Base-by-base conservation (phyloP, 2,888 invertebrate species). In the Euplagia quadripunctaria region DNA sequence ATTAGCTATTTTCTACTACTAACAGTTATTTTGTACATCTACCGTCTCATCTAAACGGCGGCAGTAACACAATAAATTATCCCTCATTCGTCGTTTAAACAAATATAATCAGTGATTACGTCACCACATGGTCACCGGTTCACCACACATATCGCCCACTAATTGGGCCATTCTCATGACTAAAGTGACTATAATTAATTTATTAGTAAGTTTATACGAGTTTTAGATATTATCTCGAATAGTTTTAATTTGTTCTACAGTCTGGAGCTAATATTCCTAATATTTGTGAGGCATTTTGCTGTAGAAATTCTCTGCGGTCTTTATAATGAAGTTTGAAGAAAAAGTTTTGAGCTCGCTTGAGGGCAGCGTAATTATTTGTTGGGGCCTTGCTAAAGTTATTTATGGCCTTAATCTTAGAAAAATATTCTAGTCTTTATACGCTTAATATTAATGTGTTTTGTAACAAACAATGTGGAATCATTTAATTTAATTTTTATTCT, bases 181-280 rank as follows among this genome's bases (percentile, higher is more conserved):
- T 87, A 90, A 91, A 87, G 89, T 92, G 88, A 85, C 86, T 83
- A 87, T 91, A 92, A 93, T 92, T 91, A 92, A 94, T 94, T 93
- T 90, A 93, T 93, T 91, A 87, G 75, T 76, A 72, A 74, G 74
- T 79, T 64, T 75, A 79, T 77, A 64, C 67, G 72, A 73, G 70
- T 61, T 72, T 79, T 84, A 87, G 94, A 94, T 94, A 83, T 75
- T 91, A 94, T 94, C 93, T 84, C 46, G 82, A 91, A 94, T 94
- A 91, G 89, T 92, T 94, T 79, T 91, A 93, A 94, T 94, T 94
- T 94, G 94, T 94, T 89, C 79, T 78, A 82, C 82, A 84, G 90
- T 89, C 89, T 86, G 88, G 80, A 80, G 83, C 83, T 78, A 78
- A 83, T 77, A 83, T 79, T 79, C 68, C 20, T 64, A 63, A 70